These are phyloP conservation scores for Columba livia DNA, from an alignment of 2,113 vertebrate species.

Conservation along the genomic window DNA sequence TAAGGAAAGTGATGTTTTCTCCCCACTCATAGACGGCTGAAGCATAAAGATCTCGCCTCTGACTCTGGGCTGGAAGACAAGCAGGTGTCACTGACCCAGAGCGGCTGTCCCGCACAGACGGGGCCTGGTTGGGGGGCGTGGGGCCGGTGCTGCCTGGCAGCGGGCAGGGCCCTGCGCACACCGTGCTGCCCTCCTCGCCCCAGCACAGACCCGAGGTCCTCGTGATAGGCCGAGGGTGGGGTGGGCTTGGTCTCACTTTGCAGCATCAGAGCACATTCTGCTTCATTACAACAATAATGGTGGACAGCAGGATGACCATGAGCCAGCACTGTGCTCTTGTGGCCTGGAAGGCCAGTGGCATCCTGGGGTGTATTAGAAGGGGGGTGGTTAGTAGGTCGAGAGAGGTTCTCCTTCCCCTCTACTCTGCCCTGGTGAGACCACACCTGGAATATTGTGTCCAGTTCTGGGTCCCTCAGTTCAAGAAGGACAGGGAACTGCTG, in stretches of 20 bases:
- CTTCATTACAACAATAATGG: neutral
- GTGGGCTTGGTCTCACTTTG: neutral
- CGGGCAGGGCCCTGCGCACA: accelerated
- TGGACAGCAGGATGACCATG: no score
- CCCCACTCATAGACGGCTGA: no score
- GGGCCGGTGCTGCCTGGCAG: neutral
- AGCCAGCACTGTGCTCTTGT: no score
- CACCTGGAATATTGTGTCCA: no score
- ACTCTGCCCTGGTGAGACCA: no score
- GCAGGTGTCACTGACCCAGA: neutral
- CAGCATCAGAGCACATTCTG: neutral
- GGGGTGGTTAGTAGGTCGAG: no score
- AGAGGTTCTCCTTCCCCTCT: no score
- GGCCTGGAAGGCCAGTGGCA: no score
- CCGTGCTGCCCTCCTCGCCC: accelerated
- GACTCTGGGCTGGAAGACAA: neutral
- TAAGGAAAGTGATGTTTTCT: neutral
- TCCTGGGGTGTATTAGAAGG: no score
- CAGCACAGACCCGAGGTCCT: no score
- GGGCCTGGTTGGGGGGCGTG: accelerated
- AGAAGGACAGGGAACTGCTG: no score
- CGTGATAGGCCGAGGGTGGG: neutral
- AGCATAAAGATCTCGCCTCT: neutral
- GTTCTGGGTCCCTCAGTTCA: no score
- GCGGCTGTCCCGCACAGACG: accelerated